A percentile compares a stretch with the other conserved stretches of the same genome.
phyloP scores from a whole-genome alignment of 1,140 invertebrate species.

The Macrobrachium rosenbergii region DNA sequence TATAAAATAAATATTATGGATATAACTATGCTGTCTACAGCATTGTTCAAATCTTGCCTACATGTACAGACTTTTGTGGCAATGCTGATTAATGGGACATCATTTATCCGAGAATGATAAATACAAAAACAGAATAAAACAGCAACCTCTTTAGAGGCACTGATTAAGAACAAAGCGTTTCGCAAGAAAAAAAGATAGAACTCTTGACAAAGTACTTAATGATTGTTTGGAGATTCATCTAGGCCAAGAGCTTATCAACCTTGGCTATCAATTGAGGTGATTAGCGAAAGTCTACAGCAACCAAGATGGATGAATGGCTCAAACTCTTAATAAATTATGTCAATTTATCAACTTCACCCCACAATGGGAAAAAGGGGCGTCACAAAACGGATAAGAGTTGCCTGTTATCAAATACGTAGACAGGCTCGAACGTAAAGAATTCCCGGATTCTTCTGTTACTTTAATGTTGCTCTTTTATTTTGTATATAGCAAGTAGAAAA shows the following conservation, averaged over 20 bases:
- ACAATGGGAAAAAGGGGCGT: not conserved
- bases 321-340: slow-evolving; percentile 50
- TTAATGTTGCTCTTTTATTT: not conserved
- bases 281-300: slow-evolving; percentile 41
- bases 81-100: not conserved
- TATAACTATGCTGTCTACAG: not conserved
- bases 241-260: slow-evolving; percentile 8
- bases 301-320: slow-evolving; percentile 43
- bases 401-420: slow-evolving; percentile 4
- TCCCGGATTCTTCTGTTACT: not conserved
- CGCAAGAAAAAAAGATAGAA: not conserved
- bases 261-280: slow-evolving; percentile 44
- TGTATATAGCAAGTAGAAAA: not conserved
- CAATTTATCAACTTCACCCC: slow-evolving; percentile 52
- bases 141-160: too few species aligned
- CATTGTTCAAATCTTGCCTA: too few species aligned
- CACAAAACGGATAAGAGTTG: not conserved
- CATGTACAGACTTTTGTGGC: too few species aligned
- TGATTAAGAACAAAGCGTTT: too few species aligned
- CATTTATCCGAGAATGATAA: not conserved
- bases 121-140: too few species aligned
- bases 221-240: slow-evolving; percentile 33
- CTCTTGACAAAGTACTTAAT: not conserved
- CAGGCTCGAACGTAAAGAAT: too few species aligned
- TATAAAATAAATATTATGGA: too few species aligned